Evolutionary conservation across 2,797 vertebrate genomes (phyloP).

Genomic region (Holocentrus rufus): DNA sequence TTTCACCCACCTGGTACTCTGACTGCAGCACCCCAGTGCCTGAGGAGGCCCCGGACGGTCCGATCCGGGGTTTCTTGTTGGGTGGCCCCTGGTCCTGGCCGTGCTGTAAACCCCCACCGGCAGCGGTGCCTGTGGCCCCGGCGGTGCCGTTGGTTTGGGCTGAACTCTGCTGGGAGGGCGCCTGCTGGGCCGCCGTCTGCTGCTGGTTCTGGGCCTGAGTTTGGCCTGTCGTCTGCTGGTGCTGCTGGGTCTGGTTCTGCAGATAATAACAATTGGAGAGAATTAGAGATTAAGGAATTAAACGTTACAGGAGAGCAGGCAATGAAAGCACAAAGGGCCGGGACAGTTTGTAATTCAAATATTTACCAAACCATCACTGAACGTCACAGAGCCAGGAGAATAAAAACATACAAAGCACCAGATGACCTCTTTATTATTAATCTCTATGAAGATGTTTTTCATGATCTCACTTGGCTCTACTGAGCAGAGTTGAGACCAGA

Average conservation of each 20-base stretch:
- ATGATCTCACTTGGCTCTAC: too few relatives aligned
- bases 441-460: too few relatives aligned
- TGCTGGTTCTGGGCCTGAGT: slow-evolving; percentile 86
- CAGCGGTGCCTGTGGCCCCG: slow-evolving; percentile 66
- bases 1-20: slow-evolving; percentile 92
- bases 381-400: too few relatives aligned
- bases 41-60: slow-evolving; percentile 89
- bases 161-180: slow-evolving; percentile 87
- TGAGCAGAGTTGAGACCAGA: neutral
- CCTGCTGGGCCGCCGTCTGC: slow-evolving; percentile 84
- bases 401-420: too few relatives aligned
- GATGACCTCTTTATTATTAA: too few relatives aligned
- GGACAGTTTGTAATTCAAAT: too few relatives aligned
- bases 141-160: slow-evolving; percentile 92
- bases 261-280: neutral
- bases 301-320: neutral
- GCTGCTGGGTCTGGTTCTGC: slow-evolving; percentile 79
- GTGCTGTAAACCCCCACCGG: slow-evolving; percentile 86
- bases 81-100: slow-evolving; percentile 92
- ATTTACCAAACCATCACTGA: too few relatives aligned
- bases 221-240: slow-evolving; percentile 77
- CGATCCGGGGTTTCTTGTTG: slow-evolving; percentile 95
- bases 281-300: neutral
- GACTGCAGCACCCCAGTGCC: slow-evolving; percentile 91
- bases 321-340: too few relatives aligned